These are phyloP conservation scores for Pharmacophagus antenor DNA, from an alignment of 2,888 invertebrate genomes.

Conservation along the genomic window DNA sequence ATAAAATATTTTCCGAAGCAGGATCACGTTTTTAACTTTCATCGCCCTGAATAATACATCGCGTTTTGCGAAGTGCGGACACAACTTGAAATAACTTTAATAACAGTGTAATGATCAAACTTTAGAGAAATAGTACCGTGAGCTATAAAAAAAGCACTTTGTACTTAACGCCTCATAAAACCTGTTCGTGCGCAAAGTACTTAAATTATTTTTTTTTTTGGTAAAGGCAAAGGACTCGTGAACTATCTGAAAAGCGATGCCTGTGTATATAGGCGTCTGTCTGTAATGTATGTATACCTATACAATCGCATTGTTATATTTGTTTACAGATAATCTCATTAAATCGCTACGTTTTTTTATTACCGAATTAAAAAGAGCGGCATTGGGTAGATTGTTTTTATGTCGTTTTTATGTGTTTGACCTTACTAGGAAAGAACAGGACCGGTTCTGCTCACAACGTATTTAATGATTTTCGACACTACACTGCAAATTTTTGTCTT, in stretches of 20 bases:
- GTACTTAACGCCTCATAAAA: slow-evolving; percentile 15
- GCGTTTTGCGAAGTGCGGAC: slow-evolving; percentile 10
- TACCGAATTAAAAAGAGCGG: too few relatives aligned
- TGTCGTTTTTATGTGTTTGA: too few relatives aligned
- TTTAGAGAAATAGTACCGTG: slow-evolving; percentile 14
- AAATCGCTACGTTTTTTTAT: too few relatives aligned
- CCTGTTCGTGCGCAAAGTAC: neutral
- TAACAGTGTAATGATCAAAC: slow-evolving; percentile 14
- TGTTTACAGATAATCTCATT: too few relatives aligned
- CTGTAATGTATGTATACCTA: too few relatives aligned
- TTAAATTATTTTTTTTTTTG: neutral
- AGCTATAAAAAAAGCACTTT: slow-evolving; percentile 23
- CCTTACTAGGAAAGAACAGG: too few relatives aligned
- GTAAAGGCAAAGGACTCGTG: neutral
- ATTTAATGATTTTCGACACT: too few relatives aligned
- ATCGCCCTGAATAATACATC: slow-evolving; percentile 22
- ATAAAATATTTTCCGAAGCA: slow-evolving; percentile 26
- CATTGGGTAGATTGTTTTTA: too few relatives aligned
- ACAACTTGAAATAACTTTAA: slow-evolving; percentile 16
- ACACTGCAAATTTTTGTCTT: too few relatives aligned
- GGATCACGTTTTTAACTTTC: slow-evolving; percentile 27
- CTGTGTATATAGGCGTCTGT: too few relatives aligned
- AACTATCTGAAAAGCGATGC: neutral
- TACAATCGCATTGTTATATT: too few relatives aligned
- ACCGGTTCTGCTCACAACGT: too few relatives aligned